A percentile compares a stretch with the other conserved stretches of the same genome.
Evolutionary conservation across 2,888 invertebrate genomes (phyloP).

Genomic region (Alcis repandata): DNA sequence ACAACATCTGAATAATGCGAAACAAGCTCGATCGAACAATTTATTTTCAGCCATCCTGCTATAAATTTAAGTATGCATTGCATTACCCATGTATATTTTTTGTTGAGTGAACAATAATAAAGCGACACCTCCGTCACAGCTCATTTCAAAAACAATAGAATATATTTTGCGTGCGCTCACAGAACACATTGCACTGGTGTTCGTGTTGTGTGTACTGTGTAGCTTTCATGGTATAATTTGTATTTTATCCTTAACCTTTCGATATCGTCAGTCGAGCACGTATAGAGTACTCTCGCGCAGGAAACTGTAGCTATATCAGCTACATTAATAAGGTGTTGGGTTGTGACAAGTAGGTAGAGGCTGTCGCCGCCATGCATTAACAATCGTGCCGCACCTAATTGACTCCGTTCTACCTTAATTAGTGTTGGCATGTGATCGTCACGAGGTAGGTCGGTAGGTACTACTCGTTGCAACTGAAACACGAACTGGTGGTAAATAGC

Average conservation of each 20-base stretch:
- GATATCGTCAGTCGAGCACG: constrained; percentile 5
- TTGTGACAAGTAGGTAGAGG: constrained; percentile 31
- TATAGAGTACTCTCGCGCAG: background rate
- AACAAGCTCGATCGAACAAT: constrained; percentile 52
- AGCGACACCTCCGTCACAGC: constrained; percentile 13
- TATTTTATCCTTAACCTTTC: constrained; percentile 31
- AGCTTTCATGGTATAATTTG: constrained; percentile 22
- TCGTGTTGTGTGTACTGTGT: constrained; percentile 2
- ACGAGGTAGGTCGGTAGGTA: constrained; percentile 22
- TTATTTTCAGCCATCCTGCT: constrained; percentile 27
- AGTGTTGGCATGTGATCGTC: constrained; percentile 50
- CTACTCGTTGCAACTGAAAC: constrained; percentile 39
- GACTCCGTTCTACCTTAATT: constrained; percentile 62
- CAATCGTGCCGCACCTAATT: constrained; percentile 68
- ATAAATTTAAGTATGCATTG: constrained; percentile 10
- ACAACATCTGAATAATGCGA: constrained; percentile 63
- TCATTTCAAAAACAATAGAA: constrained; percentile 24
- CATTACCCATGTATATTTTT: constrained; percentile 3
- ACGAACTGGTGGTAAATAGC: constrained; percentile 39
- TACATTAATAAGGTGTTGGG: constrained; percentile 23
- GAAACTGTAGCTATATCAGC: constrained; percentile 18
- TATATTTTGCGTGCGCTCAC: constrained; percentile 5
- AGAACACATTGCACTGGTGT: constrained; percentile 17
- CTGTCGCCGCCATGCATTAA: constrained; percentile 54
- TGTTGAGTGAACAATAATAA: constrained; percentile 4